Evolutionary conservation across 2,888 invertebrate genomes (phyloP).

Genomic region (Drosophila borealis): DNA sequence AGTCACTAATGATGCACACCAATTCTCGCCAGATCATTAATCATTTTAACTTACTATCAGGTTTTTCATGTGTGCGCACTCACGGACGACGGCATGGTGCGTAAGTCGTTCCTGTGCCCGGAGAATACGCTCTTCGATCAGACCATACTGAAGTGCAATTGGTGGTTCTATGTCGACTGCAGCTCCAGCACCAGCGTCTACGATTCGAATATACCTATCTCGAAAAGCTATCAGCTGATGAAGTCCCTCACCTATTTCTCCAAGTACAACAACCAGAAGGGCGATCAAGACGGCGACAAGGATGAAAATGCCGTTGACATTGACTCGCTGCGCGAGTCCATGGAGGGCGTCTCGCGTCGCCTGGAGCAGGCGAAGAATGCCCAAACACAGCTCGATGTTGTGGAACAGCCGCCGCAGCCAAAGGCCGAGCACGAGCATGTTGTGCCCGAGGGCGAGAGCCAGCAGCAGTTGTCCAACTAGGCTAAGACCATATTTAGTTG

Average conservation of each 20-base stretch:
- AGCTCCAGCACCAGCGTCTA: slow-evolving; percentile 92
- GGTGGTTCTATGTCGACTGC: slow-evolving; percentile 98
- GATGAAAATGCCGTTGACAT: slow-evolving; percentile 76
- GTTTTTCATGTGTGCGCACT: slow-evolving; percentile 96
- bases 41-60: slow-evolving; percentile 85
- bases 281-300: slow-evolving; percentile 64
- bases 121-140: slow-evolving; percentile 96
- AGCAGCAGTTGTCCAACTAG: slow-evolving; percentile 69
- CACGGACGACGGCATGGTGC: slow-evolving; percentile 94
- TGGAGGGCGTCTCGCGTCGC: slow-evolving; percentile 71
- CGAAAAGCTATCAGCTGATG: slow-evolving; percentile 96
- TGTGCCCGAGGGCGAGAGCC: slow-evolving; percentile 61
- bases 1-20: slow-evolving; percentile 50
- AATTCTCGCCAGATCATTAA: too few relatives aligned
- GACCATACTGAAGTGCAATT: slow-evolving; percentile 95
- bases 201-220: slow-evolving; percentile 95
- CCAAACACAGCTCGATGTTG: slow-evolving; percentile 29
- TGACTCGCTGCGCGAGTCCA: slow-evolving; percentile 76
- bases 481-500: slow-evolving; percentile 46
- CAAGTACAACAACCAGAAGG: slow-evolving; percentile 88
- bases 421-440: slow-evolving; percentile 67
- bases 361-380: slow-evolving; percentile 58
- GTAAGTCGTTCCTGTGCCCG: slow-evolving; percentile 96
- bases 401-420: slow-evolving; percentile 10
- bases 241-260: slow-evolving; percentile 95